These are phyloP conservation scores for Cydia strobilella DNA, from an alignment of 1,140 invertebrate genomes.

Conservation along the genomic window DNA sequence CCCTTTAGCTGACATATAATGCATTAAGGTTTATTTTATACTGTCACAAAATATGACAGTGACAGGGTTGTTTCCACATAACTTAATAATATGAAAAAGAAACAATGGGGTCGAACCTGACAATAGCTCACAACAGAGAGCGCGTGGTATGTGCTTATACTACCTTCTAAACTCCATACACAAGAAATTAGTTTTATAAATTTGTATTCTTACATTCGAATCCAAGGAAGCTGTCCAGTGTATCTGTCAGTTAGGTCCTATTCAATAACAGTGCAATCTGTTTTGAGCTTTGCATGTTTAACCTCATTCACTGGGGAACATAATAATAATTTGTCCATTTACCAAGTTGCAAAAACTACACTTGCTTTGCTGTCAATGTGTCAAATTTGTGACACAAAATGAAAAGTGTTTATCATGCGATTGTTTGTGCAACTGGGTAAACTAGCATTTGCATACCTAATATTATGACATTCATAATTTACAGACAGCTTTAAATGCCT, in stretches of 20 bases:
- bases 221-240: too few relatives aligned
- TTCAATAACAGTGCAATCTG: too few relatives aligned
- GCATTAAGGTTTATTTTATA: not conserved
- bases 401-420: not conserved
- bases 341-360: not conserved
- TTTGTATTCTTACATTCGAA: too few relatives aligned
- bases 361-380: not conserved
- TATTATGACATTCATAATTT: not conserved
- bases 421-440: not conserved
- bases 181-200: too few relatives aligned
- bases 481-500: not conserved
- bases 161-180: too few relatives aligned
- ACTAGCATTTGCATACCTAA: not conserved
- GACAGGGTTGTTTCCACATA: not conserved
- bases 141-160: too few relatives aligned
- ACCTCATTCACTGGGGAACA: not conserved
- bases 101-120: not conserved
- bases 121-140: too few relatives aligned
- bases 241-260: too few relatives aligned
- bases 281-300: too few relatives aligned
- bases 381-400: not conserved
- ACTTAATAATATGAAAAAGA: not conserved
- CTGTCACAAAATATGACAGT: slow-evolving; percentile 1
- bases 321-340: not conserved
- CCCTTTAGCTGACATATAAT: slow-evolving; percentile 5